Evolutionary conservation across 2,113 vertebrate species (phyloP).

Genomic region (Perca fluviatilis): DNA sequence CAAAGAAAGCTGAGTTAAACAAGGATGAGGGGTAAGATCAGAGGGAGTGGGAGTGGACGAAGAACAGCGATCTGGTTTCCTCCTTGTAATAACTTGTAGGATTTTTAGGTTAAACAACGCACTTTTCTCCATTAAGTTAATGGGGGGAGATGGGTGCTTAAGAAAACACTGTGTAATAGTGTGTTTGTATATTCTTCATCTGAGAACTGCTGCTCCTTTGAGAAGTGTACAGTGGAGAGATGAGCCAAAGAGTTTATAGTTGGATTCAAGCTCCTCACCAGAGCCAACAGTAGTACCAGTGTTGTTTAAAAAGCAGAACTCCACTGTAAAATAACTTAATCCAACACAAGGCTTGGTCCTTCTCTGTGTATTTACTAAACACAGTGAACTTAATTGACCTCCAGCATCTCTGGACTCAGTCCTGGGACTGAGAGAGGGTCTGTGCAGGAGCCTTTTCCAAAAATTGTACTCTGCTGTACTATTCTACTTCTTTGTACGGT

Average conservation of each 20-base stretch:
- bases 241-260: slow-evolving; percentile 16
- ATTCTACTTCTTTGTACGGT: neutral
- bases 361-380: slow-evolving; percentile 41
- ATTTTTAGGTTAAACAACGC: slow-evolving; percentile 6
- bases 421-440: slow-evolving; percentile 3
- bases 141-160: slow-evolving; percentile 29
- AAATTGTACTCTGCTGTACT: neutral
- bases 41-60: neutral
- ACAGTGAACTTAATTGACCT: slow-evolving; percentile 56
- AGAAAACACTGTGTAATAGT: neutral
- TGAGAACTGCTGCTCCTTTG: slow-evolving; percentile 13
- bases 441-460: slow-evolving; percentile 3
- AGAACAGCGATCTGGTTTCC: slow-evolving; percentile 41
- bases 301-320: slow-evolving; percentile 37
- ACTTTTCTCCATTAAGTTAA: slow-evolving; percentile 15
- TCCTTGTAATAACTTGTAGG: slow-evolving; percentile 5
- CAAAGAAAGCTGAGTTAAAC: slow-evolving; percentile 48
- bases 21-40: slow-evolving; percentile 6
- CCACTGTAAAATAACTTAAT: slow-evolving; percentile 21
- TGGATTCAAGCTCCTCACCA: slow-evolving; percentile 12
- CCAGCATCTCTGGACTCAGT: slow-evolving; percentile 31
- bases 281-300: slow-evolving; percentile 16
- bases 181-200: slow-evolving; percentile 14
- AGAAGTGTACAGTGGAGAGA: slow-evolving; percentile 3
- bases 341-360: slow-evolving; percentile 10